Base-by-base conservation (phyloP, 2,113 vertebrate species). In the Lutjanus erythropterus region DNA sequence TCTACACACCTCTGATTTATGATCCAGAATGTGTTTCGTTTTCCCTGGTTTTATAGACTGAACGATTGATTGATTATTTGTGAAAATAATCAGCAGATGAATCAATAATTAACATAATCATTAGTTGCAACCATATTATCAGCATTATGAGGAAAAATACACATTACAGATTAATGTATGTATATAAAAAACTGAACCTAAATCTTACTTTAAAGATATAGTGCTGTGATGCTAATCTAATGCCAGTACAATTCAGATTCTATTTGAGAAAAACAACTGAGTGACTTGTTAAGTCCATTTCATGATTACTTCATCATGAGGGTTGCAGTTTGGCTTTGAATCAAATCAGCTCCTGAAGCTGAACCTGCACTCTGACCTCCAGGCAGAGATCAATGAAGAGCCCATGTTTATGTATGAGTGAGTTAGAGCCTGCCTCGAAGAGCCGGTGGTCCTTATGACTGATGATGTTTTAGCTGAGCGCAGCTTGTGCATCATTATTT, bases 401-500 rank as follows among this genome's bases (percentile, higher is more conserved):
- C 47, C 9, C 10, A 4, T 37, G 21, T 3, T 15, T 52, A 42
- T 71, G 58, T 44, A 64, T 80, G 44, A 75, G 60, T 37, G 31
- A 41, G 18, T 10, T 6, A 1, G 58, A 27, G 12, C 12, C 7
- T 3, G 16, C 27, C 44, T 31, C n/a, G 25, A 2, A 35, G 62
- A 73, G 42, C 9, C 21, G 21, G 3, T 37, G 55, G 14, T 14
- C 42, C 33, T 35, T 19, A 61, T 79, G 75, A 85, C 42, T 65
- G 50, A 76, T 64, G n/a, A 53, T 56, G 27, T 52, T 58, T 70
- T 29, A 72, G 50, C 62, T 23, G 56, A 55, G 29, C 18, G 18
- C 44, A 21, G 18, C 19, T 59, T 14, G 15, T 42, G n/a, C 42
- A 53, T 61, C 42, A 65, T 66, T 72, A 79, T 76, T 65, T 73